These are phyloP conservation scores for Nymphalis urticae DNA, from an alignment of 2,888 invertebrate genomes.

Conservation along the genomic window DNA sequence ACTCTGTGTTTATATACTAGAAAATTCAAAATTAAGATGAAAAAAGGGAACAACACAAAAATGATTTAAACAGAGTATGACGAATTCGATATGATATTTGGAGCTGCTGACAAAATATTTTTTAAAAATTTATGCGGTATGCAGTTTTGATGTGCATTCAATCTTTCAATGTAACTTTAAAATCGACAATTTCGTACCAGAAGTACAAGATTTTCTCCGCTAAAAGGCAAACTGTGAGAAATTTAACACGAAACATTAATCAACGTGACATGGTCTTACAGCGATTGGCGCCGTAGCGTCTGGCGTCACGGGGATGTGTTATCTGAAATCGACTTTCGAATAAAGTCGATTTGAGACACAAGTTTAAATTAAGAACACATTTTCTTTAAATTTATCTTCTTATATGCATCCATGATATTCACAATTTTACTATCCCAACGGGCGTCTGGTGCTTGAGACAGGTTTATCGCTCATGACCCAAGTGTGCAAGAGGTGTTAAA, in stretches of 20 bases:
- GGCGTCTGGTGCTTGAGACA: constrained; percentile 29
- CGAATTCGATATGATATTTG: too few species aligned
- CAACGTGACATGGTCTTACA: constrained; percentile 11
- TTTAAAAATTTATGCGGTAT: too few species aligned
- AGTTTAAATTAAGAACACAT: not conserved
- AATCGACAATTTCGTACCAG: not conserved
- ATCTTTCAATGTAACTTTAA: not conserved
- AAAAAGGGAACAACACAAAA: too few species aligned
- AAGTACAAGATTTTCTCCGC: not conserved
- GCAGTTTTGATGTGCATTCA: too few species aligned
- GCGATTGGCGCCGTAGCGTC: constrained; percentile 18
- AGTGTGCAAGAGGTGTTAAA: constrained; percentile 30
- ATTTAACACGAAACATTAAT: constrained; percentile 8
- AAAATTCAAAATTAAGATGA: too few species aligned
- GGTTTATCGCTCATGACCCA: constrained; percentile 30
- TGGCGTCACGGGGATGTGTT: constrained; percentile 9
- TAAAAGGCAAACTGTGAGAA: not conserved
- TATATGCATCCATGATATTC: constrained; percentile 17
- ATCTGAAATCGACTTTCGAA: constrained; percentile 15
- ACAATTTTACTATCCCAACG: constrained; percentile 25
- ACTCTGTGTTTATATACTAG: too few species aligned
- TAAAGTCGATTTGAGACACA: constrained; percentile 3
- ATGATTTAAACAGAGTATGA: too few species aligned
- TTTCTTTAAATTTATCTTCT: constrained; percentile 13
- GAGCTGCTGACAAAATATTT: too few species aligned